Conservation (phyloP, 2,797 vertebrate genomes). For the Acridotheres tristis region DNA sequence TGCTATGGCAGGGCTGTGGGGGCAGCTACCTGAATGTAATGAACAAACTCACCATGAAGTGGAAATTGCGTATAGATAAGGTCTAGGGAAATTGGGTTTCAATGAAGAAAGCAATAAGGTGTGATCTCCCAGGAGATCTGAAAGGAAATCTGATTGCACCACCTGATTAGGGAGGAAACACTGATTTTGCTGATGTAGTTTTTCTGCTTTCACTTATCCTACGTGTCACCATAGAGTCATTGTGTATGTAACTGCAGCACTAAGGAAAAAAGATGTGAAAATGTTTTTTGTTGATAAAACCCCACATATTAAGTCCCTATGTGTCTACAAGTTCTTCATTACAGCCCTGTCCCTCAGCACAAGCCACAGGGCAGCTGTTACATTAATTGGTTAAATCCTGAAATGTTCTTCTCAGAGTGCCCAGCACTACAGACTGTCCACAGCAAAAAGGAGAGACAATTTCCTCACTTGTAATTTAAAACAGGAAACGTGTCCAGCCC, state of each 20-base stretch:
- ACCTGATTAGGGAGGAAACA: not conserved
- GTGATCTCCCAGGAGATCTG: not conserved
- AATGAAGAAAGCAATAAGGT: not conserved
- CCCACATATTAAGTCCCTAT: not conserved
- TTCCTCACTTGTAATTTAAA: not conserved
- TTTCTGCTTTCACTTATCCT: not conserved
- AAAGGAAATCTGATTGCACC: conserved; percentile 17
- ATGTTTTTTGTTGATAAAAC: not conserved
- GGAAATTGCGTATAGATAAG: conserved; percentile 11
- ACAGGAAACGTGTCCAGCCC: not conserved
- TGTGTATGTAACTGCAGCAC: not conserved
- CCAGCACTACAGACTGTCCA: not conserved
- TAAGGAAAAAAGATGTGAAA: not conserved
- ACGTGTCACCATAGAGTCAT: not conserved
- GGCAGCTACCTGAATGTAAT: not conserved
- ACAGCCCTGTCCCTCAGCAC: not conserved
- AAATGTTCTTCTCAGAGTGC: not conserved
- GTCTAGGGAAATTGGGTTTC: not conserved
- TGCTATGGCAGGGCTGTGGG: not conserved
- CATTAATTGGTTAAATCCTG: not conserved
- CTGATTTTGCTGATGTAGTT: not conserved
- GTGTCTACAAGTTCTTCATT: not conserved
- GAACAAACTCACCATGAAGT: not conserved
- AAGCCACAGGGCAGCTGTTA: not conserved
- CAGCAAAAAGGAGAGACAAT: not conserved